A percentile compares a stretch with the other conserved stretches of the same genome.
phyloP scores from a whole-genome alignment of 2,888 invertebrate species.

The Trichopoda pennipes region DNA sequence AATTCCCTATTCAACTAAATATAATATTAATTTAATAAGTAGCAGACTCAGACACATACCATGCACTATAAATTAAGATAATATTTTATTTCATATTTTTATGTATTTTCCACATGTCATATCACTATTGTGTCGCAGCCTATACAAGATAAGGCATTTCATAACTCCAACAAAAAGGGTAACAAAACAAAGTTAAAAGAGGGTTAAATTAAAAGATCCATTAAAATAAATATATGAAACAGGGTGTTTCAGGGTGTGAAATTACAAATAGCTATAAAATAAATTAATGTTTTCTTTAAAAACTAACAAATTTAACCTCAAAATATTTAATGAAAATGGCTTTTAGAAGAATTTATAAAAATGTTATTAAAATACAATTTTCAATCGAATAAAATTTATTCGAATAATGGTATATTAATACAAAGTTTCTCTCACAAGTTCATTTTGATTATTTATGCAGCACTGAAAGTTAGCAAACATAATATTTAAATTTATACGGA shows the following conservation, averaged over 20 bases:
- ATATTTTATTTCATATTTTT: constrained; percentile 31
- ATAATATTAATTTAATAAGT: neutral
- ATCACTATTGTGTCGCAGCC: constrained; percentile 48
- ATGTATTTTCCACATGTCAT: constrained; percentile 59
- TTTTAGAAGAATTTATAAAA: no score
- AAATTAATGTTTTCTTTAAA: constrained; percentile 48
- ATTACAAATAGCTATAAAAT: constrained; percentile 4
- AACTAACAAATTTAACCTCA: constrained; percentile 34
- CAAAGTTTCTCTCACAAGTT: no score
- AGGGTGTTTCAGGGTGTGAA: constrained; percentile 49
- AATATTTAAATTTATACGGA: no score
- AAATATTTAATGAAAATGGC: neutral
- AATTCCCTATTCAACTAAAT: neutral
- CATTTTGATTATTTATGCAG: no score
- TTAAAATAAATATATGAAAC: neutral
- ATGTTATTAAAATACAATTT: no score
- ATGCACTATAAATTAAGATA: constrained; percentile 9
- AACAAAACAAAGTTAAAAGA: constrained; percentile 16
- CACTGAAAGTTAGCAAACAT: no score
- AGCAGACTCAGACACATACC: neutral
- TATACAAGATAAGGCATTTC: neutral
- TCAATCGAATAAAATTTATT: no score
- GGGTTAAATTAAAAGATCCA: neutral
- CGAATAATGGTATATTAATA: no score
- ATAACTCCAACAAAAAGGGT: constrained; percentile 29